A percentile compares a stretch with the other conserved stretches of the same genome.
These are phyloP conservation scores for Laticauda colubrina DNA, from an alignment of 2,113 vertebrate genomes.

Conservation along the genomic window DNA sequence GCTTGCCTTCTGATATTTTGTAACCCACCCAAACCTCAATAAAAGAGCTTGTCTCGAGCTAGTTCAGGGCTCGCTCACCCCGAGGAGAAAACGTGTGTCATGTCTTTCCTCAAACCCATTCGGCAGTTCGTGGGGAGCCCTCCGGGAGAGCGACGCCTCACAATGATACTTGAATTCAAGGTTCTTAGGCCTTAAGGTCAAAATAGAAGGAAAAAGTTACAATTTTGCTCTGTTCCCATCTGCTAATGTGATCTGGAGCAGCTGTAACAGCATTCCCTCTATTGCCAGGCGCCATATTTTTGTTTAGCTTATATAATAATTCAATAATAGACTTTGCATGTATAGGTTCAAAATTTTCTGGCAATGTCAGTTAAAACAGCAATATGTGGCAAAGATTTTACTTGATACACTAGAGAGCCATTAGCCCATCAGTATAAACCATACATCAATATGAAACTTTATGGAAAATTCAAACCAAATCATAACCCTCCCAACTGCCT, in stretches of 20 bases:
- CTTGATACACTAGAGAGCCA: neutral
- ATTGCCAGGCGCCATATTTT: neutral
- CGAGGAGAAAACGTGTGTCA: too few relatives aligned
- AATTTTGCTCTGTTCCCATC: neutral
- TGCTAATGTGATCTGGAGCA: neutral
- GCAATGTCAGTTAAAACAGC: neutral
- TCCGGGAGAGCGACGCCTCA: too few relatives aligned
- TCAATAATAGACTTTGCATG: neutral
- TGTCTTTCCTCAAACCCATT: too few relatives aligned
- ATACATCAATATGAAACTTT: neutral
- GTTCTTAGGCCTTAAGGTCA: neutral
- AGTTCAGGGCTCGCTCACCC: too few relatives aligned
- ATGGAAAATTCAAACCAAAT: neutral
- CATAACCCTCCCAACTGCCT: neutral
- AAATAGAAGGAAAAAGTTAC: neutral
- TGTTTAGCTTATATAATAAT: neutral
- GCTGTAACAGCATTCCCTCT: neutral
- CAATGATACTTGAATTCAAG: neutral
- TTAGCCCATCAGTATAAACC: neutral
- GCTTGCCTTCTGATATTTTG: too few relatives aligned
- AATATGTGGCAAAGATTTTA: neutral
- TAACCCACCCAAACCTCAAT: too few relatives aligned
- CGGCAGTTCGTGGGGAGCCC: too few relatives aligned
- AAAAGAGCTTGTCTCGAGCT: too few relatives aligned
- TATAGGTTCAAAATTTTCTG: neutral